These are phyloP conservation scores for Erpetoichthys calabaricus DNA, from an alignment of 2,797 vertebrate genomes.

Conservation along the genomic window DNA sequence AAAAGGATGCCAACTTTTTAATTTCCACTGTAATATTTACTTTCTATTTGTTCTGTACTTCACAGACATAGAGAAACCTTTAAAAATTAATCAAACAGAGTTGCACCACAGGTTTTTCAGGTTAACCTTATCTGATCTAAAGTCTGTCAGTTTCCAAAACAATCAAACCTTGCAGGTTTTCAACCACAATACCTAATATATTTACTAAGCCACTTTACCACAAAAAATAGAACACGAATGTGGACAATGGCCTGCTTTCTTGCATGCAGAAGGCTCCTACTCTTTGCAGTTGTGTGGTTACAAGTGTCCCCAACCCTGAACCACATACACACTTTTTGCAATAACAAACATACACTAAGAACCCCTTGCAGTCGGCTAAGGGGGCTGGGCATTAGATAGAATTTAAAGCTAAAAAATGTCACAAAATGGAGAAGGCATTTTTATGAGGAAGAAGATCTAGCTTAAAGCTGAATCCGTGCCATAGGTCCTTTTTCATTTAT, in stretches of 20 bases:
- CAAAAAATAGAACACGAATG: not conserved
- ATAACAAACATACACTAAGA: slow-evolving; percentile 59
- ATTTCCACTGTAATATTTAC: too few relatives aligned
- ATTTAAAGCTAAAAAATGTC: slow-evolving; percentile 56
- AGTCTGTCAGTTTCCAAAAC: not conserved
- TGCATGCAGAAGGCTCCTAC: not conserved
- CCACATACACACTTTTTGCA: slow-evolving; percentile 36
- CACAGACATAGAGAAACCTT: too few relatives aligned
- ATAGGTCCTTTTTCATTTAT: slow-evolving; percentile 30
- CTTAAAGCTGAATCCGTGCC: slow-evolving; percentile 41
- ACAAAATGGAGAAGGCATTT: slow-evolving; percentile 27
- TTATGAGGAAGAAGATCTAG: slow-evolving; percentile 37
- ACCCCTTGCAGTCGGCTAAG: slow-evolving; percentile 4
- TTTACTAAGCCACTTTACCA: not conserved
- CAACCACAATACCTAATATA: not conserved
- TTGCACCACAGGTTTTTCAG: not conserved
- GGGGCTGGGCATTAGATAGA: slow-evolving; percentile 4
- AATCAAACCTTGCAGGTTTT: not conserved
- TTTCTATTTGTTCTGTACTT: too few relatives aligned
- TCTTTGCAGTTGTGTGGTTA: not conserved
- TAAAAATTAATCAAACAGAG: too few relatives aligned
- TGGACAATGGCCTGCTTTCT: not conserved
- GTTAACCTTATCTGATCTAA: slow-evolving; percentile 3
- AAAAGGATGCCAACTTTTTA: too few relatives aligned
- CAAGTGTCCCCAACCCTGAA: slow-evolving; percentile 38